Evolutionary conservation across 2,888 invertebrate species (phyloP), one percentile per base, ranked within the genome.

Genomic region (Trichogramma dendrolimi): DNA sequence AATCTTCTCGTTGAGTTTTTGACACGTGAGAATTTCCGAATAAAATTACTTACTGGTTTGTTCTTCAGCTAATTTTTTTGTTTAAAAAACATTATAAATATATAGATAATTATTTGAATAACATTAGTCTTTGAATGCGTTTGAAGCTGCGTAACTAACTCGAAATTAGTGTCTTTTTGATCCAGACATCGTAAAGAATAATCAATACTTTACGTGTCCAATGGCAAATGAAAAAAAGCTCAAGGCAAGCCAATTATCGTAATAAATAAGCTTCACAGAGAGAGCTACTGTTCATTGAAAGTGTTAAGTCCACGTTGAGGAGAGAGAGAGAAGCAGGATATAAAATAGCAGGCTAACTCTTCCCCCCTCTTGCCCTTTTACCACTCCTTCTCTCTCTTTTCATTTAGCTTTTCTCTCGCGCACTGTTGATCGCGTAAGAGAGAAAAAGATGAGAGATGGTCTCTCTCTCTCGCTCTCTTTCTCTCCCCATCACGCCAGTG

Each of bases 161-260:
- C 27, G 27, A 27, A 27, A 27, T 27, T 27, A 27, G 27, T 1
- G 27, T 27, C 27, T 27, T 27, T 27, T 27, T 27, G 27, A 27
- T 27, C 27, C 27, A 27, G 27, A 27, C 27, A 27, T 27, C 27
- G 27, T 27, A 27, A 27, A 27, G 27, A 27, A 27, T 27, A 27
- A 27, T 27, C 27, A 27, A 27, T 27, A 27, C 27, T 27, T 27
- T 27, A 27, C 27, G 27, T 27, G 27, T 27, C 27, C 27, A 14
- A 55, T 51, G 53, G 53, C 52, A 56, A 61, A 55, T 41, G 53
- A 62, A 52, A 58, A 61, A 62, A 50, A 57, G 8, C 42, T 60
- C 51, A 63, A 60, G 58, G 63, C 63, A 48, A 4, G 40, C 59
- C 55, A 64, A 64, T 62, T 64, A 64, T 58, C 59, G 54, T 62